Conservation (phyloP, 1,140 invertebrate species). For the Micrasema minimum region DNA sequence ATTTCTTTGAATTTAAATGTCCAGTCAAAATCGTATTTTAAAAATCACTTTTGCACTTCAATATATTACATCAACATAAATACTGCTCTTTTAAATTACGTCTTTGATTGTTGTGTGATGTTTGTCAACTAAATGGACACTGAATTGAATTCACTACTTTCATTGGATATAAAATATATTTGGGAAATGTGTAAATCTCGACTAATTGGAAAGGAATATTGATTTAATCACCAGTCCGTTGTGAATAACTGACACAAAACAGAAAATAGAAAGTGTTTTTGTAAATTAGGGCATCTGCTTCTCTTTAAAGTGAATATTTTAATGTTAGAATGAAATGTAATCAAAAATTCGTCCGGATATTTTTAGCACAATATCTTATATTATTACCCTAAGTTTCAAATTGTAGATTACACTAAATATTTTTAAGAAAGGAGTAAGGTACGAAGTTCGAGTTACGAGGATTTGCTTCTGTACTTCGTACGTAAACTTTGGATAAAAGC, state of each 20-base stretch:
- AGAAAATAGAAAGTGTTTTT: constrained; percentile 20
- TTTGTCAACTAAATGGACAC: constrained; percentile 4
- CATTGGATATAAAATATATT: constrained; percentile 1
- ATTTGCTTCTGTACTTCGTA: constrained; percentile 43
- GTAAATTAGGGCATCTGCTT: constrained; percentile 48
- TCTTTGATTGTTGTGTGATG: too few relatives aligned
- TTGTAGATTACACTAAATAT: constrained; percentile 50
- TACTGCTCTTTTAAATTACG: too few relatives aligned
- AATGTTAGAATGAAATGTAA: constrained; percentile 53
- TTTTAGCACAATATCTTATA: constrained; percentile 54
- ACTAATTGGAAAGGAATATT: neutral
- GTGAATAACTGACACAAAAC: too few relatives aligned
- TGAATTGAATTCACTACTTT: too few relatives aligned
- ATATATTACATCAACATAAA: too few relatives aligned
- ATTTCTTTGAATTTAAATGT: too few relatives aligned
- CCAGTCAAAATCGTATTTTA: too few relatives aligned
- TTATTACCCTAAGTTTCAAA: constrained; percentile 52
- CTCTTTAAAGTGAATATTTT: constrained; percentile 51
- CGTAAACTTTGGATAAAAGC: constrained; percentile 48
- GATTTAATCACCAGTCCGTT: neutral
- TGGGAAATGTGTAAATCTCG: neutral
- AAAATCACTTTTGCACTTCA: too few relatives aligned
- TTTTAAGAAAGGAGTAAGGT: constrained; percentile 37
- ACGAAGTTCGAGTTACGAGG: neutral
- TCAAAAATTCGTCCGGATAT: constrained; percentile 54